phyloP scores from a whole-genome alignment of 1,140 invertebrate species.

The Macrocentrus cingulum region DNA sequence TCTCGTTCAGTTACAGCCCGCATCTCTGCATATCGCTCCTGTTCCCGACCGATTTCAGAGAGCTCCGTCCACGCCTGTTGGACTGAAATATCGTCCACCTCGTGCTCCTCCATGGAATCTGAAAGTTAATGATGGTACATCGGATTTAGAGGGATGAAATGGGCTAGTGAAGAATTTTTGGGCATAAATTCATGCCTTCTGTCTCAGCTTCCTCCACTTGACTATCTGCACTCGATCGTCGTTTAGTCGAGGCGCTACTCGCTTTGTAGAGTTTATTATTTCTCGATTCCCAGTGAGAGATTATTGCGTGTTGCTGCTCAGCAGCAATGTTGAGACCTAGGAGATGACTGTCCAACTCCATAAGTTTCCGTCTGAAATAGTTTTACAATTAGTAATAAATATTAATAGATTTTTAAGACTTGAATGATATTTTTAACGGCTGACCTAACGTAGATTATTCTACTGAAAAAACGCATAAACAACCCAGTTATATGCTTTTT shows the following conservation, averaged over 20 bases:
- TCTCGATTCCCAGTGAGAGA: slow-evolving; percentile 83
- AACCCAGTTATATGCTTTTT: no score
- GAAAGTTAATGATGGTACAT: slow-evolving; percentile 3
- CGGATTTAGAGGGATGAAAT: no score
- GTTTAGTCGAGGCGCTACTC: slow-evolving; percentile 49
- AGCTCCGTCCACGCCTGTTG: slow-evolving; percentile 83
- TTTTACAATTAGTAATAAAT: no score
- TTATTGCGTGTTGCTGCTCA: slow-evolving; percentile 81
- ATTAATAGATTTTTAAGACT: no score
- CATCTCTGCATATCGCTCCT: slow-evolving; percentile 76
- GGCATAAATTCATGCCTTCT: slow-evolving; percentile 50
- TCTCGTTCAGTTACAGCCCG: slow-evolving; percentile 76
- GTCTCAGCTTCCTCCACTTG: slow-evolving; percentile 57
- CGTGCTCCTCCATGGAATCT: slow-evolving; percentile 46
- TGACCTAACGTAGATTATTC: no score
- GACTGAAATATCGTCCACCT: slow-evolving; percentile 72
- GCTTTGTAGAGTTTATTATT: slow-evolving; percentile 75
- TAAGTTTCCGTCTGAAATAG: slow-evolving; percentile 66
- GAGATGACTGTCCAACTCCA: slow-evolving; percentile 85
- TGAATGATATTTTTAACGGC: no score
- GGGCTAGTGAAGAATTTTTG: background rate
- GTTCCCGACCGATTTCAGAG: slow-evolving; percentile 81
- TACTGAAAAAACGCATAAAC: no score
- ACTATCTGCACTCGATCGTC: slow-evolving; percentile 60
- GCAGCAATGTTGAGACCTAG: slow-evolving; percentile 81